A percentile compares a stretch with the other conserved stretches of the same genome.
phyloP scores from a whole-genome alignment of 2,797 vertebrate genomes.

The Morelia viridis region DNA sequence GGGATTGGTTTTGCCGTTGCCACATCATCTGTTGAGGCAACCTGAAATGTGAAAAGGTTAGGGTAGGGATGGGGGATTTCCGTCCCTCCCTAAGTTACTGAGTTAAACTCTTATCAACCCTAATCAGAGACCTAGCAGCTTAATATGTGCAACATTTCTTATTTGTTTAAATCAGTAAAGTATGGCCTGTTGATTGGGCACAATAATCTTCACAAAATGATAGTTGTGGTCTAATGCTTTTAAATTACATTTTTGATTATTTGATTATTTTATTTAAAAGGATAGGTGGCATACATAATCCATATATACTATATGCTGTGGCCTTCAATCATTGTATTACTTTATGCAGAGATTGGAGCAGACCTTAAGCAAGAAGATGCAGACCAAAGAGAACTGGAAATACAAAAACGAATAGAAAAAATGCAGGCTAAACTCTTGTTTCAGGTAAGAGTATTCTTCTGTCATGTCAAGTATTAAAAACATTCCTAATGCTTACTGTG shows the following conservation, averaged over 20 bases:
- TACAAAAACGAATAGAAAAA: conserved; percentile 59
- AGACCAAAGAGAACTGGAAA: conserved; percentile 39
- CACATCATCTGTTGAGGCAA: not conserved
- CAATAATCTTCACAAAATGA: not conserved
- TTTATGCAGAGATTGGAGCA: conserved; percentile 64
- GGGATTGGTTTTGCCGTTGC: not conserved
- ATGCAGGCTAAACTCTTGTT: conserved; percentile 54
- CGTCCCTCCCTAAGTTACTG: not conserved
- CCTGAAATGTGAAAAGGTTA: not conserved
- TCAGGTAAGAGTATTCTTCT: conserved; percentile 61
- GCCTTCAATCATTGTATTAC: conserved; percentile 41
- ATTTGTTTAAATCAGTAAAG: not conserved
- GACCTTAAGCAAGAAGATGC: conserved; percentile 57
- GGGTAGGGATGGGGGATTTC: not conserved
- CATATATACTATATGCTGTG: not conserved
- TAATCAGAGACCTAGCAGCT: not conserved
- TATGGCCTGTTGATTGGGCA: not conserved
- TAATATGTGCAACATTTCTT: not conserved
- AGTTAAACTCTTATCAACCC: not conserved
- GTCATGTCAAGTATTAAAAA: not conserved
- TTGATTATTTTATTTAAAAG: not conserved
- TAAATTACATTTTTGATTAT: not conserved
- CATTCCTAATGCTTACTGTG: not conserved
- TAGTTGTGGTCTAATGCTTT: not conserved
- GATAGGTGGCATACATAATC: rapidly evolving